Percentiles rank a stretch among this genome's conserved stretches.
phyloP scores from a whole-genome alignment of 2,797 vertebrate genomes.

The Hyperoplus immaculatus region DNA sequence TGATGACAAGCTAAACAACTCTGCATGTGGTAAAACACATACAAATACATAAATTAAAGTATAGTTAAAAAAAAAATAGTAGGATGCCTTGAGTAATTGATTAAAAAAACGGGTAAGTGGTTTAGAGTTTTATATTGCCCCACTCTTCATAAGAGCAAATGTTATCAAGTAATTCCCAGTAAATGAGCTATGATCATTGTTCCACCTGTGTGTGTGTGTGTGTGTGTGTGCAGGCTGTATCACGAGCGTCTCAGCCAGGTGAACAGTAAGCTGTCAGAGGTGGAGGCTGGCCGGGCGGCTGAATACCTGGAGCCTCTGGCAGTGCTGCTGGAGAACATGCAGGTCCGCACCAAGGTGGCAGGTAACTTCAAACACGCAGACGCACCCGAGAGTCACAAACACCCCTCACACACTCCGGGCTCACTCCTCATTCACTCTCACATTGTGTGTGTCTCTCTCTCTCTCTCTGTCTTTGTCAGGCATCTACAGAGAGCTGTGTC shows the following conservation, averaged over 20 bases:
- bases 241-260: constrained; percentile 97
- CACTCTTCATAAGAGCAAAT: too few relatives aligned
- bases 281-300: constrained; percentile 95
- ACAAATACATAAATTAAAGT: too few relatives aligned
- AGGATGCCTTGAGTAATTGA: too few relatives aligned
- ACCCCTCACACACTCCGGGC: background rate
- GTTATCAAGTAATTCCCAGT: background rate
- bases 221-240: constrained; percentile 88
- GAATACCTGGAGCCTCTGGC: constrained; percentile 98
- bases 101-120: too few relatives aligned
- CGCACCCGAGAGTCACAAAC: background rate
- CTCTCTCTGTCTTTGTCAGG: constrained; percentile 62
- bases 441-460: background rate
- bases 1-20: too few relatives aligned
- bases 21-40: too few relatives aligned
- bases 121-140: too few relatives aligned
- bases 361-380: constrained; percentile 79
- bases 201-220: constrained; percentile 41
- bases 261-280: constrained; percentile 95
- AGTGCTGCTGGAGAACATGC: constrained; percentile 98
- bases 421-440: background rate
- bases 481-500: constrained; percentile 92
- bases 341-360: constrained; percentile 98
- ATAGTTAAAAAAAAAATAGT: too few relatives aligned
- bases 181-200: background rate